A percentile compares a stretch with the other conserved stretches of the same genome.
Conservation (phyloP, 2,113 vertebrate species). For the Muscicapa adusta region DNA sequence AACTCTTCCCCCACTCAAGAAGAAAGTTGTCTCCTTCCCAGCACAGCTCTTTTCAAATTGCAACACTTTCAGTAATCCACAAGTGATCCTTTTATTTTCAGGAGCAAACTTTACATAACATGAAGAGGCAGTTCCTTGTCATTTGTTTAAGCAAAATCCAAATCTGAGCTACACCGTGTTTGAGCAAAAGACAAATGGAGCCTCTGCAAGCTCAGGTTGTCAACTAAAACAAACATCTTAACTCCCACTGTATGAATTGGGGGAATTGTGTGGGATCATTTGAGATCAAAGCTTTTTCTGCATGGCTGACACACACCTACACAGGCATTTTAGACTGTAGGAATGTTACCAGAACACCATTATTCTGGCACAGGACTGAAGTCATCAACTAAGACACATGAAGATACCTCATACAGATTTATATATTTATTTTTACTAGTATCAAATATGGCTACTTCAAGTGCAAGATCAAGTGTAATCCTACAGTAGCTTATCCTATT, state of each 20-base stretch:
- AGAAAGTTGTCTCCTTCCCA: not conserved
- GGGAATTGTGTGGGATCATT: not conserved
- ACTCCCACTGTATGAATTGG: not conserved
- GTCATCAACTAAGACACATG: not conserved
- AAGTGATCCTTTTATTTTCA: slow-evolving; percentile 8
- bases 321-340: fast-evolving
- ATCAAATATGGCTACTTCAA: not conserved
- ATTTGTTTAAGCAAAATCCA: slow-evolving; percentile 24
- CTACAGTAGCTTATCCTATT: not conserved
- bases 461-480: not conserved
- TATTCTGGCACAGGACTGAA: not conserved
- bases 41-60: not conserved
- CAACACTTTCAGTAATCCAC: slow-evolving; percentile 2
- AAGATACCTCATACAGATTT: not conserved
- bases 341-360: not conserved
- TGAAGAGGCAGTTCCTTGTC: not conserved
- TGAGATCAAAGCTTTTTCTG: not conserved
- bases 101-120: not conserved
- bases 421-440: not conserved
- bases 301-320: not conserved
- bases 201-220: not conserved
- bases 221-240: slow-evolving; percentile 28
- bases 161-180: not conserved
- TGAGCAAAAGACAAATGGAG: not conserved
- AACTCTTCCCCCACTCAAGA: not conserved